Base-by-base conservation (phyloP, 2,888 invertebrate species). In the Meteorus cinctellus region DNA sequence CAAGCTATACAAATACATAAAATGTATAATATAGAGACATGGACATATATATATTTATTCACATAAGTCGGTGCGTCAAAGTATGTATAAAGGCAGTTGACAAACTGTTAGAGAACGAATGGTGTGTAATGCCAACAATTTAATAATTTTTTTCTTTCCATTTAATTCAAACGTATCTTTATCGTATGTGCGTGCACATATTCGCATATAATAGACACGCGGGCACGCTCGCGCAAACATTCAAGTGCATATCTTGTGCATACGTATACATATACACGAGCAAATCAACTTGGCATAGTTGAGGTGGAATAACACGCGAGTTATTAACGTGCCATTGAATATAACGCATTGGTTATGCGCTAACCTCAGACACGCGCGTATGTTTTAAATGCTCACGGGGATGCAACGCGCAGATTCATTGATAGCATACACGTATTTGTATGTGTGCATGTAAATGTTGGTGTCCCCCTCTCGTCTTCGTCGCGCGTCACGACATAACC, bases 321-420 rank as follows among this genome's bases (percentile, higher is more conserved):
- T 76, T 76, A 76, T 76, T 76, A 76, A 72, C 75, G 75, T 67
- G 51, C 63, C 67, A 55, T 71, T 59, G 66, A 48, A 48, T 72
- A 72, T 72, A 75, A 72, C 48, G 45, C 72, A 76, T 76, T 72
- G 67, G 72, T 41, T 76, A 72, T 76, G 62, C 67, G 67, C 72
- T 72, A 60, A 72, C 67, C 24, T 31, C 60, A 66, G 75, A 76
- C 75, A 76, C 65, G 72, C 75, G 71, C 71, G 60, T 76, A 67
- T 67, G 63, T 75, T 75, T 48, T 66, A 75, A 55, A 55, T 55
- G 55, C 55, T 19, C 68, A 27, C 19, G 48, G 60, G 68, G 62
- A 74, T 69, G 68, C 55, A 19, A 55, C 55, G 19, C 55, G 55
- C 74, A 63, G 62, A 74, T 74, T 62, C 74, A 74, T 74, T 74